A percentile compares a stretch with the other conserved stretches of the same genome.
Conservation (phyloP, 2,113 vertebrate species). For the Cygnus buccinator region DNA sequence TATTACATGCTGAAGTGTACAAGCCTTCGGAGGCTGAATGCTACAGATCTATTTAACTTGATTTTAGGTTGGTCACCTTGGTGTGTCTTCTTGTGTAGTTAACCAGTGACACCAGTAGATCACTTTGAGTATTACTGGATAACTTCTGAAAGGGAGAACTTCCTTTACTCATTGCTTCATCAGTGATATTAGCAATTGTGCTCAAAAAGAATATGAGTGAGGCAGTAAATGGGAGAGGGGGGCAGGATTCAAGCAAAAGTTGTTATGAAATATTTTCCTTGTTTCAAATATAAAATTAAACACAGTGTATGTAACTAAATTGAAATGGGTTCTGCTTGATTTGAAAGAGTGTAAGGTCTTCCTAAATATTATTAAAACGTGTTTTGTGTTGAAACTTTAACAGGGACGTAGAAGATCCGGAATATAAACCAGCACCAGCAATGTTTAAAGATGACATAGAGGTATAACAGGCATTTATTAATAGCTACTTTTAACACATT, state of each 20-base stretch:
- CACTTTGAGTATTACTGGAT: background rate
- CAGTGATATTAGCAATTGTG: background rate
- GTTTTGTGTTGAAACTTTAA: conserved; percentile 54
- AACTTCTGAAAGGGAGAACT: background rate
- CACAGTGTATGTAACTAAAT: background rate
- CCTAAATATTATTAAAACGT: background rate
- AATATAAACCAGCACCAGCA: conserved; percentile 97
- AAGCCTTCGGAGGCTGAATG: background rate
- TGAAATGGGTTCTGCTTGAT: background rate
- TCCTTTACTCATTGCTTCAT: background rate
- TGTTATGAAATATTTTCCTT: background rate
- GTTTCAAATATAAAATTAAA: background rate
- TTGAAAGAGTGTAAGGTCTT: background rate
- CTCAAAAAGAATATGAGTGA: background rate
- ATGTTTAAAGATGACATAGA: conserved; percentile 97
- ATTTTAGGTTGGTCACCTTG: background rate
- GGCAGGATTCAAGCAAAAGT: background rate
- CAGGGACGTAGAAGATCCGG: conserved; percentile 97
- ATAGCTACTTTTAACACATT: background rate
- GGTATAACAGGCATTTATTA: conserved; percentile 73
- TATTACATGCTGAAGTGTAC: background rate
- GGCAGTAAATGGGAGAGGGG: background rate
- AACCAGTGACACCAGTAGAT: conserved; percentile 29
- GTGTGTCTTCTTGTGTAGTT: background rate
- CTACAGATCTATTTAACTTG: background rate